Percentiles rank a stretch among this genome's conserved stretches.
Evolutionary conservation across 2,888 invertebrate species (phyloP).

Genomic region (Melinaea marsaeus): DNA sequence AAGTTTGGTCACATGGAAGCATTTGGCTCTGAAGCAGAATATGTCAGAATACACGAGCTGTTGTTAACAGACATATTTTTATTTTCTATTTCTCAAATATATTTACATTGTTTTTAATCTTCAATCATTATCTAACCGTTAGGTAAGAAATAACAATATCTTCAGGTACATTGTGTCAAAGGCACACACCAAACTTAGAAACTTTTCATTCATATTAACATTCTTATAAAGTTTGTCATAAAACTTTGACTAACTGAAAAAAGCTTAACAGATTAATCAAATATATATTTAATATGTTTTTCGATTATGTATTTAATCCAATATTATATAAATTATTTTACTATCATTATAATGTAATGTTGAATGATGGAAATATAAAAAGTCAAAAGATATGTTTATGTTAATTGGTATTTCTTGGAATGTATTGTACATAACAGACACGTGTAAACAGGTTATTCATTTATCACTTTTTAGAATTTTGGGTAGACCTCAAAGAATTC

Average conservation of each 20-base stretch:
- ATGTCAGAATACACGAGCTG: not conserved
- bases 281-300: too few relatives aligned
- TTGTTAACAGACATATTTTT: too few relatives aligned
- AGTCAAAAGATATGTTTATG: too few relatives aligned
- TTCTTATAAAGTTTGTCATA: not conserved
- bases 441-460: too few relatives aligned
- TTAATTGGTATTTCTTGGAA: too few relatives aligned
- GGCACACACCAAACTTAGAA: not conserved
- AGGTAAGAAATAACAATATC: not conserved
- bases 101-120: not conserved
- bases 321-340: too few relatives aligned
- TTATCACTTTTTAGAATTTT: too few relatives aligned
- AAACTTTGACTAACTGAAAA: not conserved
- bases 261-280: not conserved
- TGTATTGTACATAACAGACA: too few relatives aligned
- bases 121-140: not conserved
- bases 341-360: too few relatives aligned
- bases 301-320: too few relatives aligned
- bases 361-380: too few relatives aligned
- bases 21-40: slow-evolving; percentile 1
- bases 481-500: too few relatives aligned
- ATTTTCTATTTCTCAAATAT: not conserved
- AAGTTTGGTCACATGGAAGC: not conserved
- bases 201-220: not conserved
- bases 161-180: not conserved